Evolutionary conservation across 2,113 vertebrate genomes (phyloP), one percentile per base, ranked within the genome.

Genomic region (Noturus placidus): DNA sequence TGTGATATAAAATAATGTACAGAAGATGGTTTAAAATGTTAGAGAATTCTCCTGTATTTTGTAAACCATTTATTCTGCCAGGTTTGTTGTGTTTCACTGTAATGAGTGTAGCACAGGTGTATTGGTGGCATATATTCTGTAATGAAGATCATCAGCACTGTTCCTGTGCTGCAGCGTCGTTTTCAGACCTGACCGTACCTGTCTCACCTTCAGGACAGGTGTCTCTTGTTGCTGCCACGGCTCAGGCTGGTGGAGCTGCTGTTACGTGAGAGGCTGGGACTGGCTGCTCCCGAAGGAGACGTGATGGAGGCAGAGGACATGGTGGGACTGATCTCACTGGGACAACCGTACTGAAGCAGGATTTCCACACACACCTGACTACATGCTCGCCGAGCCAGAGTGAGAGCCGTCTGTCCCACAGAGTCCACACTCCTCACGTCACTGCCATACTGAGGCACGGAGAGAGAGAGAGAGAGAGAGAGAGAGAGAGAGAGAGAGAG

Each of bases 361-460:
- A 99, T 96, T 94, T 99, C 97, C 0, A 95, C 93, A 35, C 97
- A 99, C 90, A 98, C 97, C 93, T 97, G 97, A 94, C 97, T 98
- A 89, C 97, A 96, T 0, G 97, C 96, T 0, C 92, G 92, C 61
- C 95, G 97, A 1, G 97, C 97, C 0, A 97, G 94, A 56, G 96
- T 93, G 89, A 99, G 92, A 0, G 97, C 97, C 0, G 97, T 97
- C 89, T 97, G 96, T 6, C 97, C 97, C 50, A 96, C 96, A 72
- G 96, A 95, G 0, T 99, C 98, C 70, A 96, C 94, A 88, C 95
- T 95, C 90, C 95, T 95, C 89, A 98, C 97, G 0, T 99, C 98
- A 91, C 97, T 97, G n/a, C 97, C 97, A 0, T 99, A 98, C 98
- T 99, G 95, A 50, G 38, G 30, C 14, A 77, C 14, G 27, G 87